Evolutionary conservation across 1,140 invertebrate species (phyloP).

Genomic region (Daktulosphaira vitifoliae): DNA sequence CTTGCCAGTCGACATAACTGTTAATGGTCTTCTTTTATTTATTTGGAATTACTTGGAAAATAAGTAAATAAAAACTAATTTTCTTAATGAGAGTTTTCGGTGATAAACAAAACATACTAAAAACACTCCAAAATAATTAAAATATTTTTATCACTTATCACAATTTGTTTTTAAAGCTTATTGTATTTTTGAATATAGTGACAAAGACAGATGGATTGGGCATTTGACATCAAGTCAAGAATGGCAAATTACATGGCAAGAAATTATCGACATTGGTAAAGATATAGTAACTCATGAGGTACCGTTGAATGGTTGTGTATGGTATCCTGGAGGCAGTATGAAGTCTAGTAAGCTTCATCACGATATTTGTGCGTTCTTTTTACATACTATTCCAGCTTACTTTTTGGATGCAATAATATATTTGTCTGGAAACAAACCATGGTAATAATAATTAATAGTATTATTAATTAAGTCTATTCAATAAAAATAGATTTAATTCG

Average conservation of each 20-base stretch:
- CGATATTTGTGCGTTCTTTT: conserved; percentile 67
- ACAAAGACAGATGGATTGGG: conserved; percentile 37
- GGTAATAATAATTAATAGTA: conserved; percentile 50
- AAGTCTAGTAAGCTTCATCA: conserved; percentile 66
- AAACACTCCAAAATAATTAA: too few relatives aligned
- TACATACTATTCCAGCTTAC: conserved; percentile 76
- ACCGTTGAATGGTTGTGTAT: conserved; percentile 68
- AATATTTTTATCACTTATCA: too few relatives aligned
- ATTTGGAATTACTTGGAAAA: conserved; percentile 52
- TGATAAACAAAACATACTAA: too few relatives aligned
- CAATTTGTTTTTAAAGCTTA: too few relatives aligned
- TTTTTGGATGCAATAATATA: conserved; percentile 66
- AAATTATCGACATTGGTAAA: conserved; percentile 77
- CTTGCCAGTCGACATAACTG: conserved; percentile 71
- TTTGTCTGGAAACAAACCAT: conserved; percentile 68
- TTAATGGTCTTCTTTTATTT: conserved; percentile 56
- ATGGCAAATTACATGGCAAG: conserved; percentile 62
- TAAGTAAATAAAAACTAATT: conserved; percentile 36
- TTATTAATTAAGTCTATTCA: too few relatives aligned
- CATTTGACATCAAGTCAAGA: conserved; percentile 47
- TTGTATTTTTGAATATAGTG: too few relatives aligned
- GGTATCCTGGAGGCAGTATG: conserved; percentile 84
- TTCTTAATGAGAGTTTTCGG: too few relatives aligned
- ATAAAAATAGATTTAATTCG: too few relatives aligned
- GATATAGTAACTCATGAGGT: conserved; percentile 60